phyloP scores from a whole-genome alignment of 2,888 invertebrate species.

The Brachyopa scutellaris region DNA sequence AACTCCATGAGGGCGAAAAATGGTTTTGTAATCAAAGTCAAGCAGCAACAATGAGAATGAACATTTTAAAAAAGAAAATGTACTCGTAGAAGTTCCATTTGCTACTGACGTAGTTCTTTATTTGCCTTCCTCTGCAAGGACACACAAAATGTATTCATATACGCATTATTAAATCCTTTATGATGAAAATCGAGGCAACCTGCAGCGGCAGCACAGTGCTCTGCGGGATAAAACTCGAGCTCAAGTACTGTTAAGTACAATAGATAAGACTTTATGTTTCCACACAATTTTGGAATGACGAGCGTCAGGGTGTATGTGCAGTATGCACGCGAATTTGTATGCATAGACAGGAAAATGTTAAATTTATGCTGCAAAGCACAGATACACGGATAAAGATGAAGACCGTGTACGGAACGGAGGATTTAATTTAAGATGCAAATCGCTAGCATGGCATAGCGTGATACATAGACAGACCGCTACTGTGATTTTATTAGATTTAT shows the following conservation, averaged over 20 bases:
- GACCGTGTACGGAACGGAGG: not conserved
- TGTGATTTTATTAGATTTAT: constrained; percentile 58
- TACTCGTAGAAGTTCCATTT: constrained; percentile 41
- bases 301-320: not conserved
- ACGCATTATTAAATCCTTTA: constrained; percentile 65
- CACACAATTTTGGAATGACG: constrained; percentile 2
- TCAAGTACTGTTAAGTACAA: constrained; percentile 47
- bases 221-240: constrained; percentile 43
- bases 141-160: constrained; percentile 21
- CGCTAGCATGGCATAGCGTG: constrained; percentile 18
- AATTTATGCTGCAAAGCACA: constrained; percentile 45
- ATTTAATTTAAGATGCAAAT: constrained; percentile 61
- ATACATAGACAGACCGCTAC: not conserved
- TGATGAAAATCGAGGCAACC: constrained; percentile 57
- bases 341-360: constrained; percentile 60
- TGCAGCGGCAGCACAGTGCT: constrained; percentile 44
- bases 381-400: not conserved
- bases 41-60: constrained; percentile 24
- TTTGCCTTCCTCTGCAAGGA: constrained; percentile 25
- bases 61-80: constrained; percentile 16
- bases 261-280: constrained; percentile 45
- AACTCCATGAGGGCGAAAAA: constrained; percentile 49
- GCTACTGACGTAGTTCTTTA: constrained; percentile 16
- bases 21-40: constrained; percentile 46
- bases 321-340: constrained; percentile 61